Conservation (phyloP, 2,797 vertebrate genomes). For the Psittacula echo region DNA sequence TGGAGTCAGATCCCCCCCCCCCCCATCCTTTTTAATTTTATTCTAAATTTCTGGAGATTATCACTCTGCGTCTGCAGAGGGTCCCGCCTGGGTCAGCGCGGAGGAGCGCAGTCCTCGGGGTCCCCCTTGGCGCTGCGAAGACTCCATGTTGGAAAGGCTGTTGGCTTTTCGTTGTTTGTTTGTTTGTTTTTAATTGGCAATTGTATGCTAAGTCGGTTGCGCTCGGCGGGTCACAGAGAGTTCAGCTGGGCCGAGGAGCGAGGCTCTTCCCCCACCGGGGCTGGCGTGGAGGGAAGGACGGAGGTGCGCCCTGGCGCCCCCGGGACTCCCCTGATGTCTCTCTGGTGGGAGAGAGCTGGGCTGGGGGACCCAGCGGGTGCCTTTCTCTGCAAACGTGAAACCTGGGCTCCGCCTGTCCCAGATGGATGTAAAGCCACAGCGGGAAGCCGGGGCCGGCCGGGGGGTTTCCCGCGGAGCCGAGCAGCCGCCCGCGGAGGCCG, state of each 20-base stretch:
- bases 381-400: neutral
- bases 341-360: neutral
- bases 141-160: slow-evolving; percentile 60
- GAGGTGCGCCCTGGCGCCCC: neutral
- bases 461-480: neutral
- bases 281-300: neutral
- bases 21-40: neutral
- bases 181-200: slow-evolving; percentile 79
- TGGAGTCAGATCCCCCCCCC: neutral
- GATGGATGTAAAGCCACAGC: neutral
- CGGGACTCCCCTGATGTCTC: neutral
- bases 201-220: slow-evolving; percentile 77
- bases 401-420: neutral
- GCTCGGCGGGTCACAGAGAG: slow-evolving; percentile 76
- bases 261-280: neutral
- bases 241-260: slow-evolving; percentile 69
- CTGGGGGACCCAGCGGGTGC: neutral
- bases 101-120: slow-evolving; percentile 22
- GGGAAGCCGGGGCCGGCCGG: neutral
- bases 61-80: slow-evolving; percentile 63
- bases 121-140: slow-evolving; percentile 46
- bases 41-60: slow-evolving; percentile 63
- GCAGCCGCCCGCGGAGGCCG: slow-evolving; percentile 8
- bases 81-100: slow-evolving; percentile 44
- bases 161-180: slow-evolving; percentile 71